A percentile compares a stretch with the other conserved stretches of the same genome.
phyloP scores from a whole-genome alignment of 2,888 invertebrate genomes.

The Xylota sylvarum region DNA sequence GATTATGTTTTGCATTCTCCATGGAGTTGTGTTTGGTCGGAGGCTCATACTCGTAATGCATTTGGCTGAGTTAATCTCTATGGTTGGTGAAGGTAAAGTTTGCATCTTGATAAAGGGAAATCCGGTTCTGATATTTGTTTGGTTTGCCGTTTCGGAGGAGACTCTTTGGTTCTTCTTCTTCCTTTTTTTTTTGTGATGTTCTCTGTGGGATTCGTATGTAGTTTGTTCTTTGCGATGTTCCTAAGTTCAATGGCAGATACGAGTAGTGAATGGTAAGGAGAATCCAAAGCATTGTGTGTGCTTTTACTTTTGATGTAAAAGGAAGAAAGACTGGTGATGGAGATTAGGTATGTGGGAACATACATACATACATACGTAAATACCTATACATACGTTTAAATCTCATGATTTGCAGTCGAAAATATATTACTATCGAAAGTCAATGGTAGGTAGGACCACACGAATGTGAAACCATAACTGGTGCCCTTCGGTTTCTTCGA shows the following conservation, averaged over 20 bases:
- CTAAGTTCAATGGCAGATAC: constrained; percentile 1
- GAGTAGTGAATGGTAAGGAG: background rate
- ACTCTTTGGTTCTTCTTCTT: background rate
- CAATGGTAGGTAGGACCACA: too few species aligned
- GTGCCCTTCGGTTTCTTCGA: too few species aligned
- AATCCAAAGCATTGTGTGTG: background rate
- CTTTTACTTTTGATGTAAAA: background rate
- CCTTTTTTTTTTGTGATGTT: background rate
- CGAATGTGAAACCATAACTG: too few species aligned
- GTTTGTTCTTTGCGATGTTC: constrained; percentile 4
- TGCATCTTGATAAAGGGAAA: constrained; percentile 57
- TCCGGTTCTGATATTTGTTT: constrained; percentile 49
- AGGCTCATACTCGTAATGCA: background rate
- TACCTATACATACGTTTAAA: too few species aligned
- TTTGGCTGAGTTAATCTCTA: constrained; percentile 45
- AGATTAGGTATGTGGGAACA: too few species aligned
- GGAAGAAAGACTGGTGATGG: background rate
- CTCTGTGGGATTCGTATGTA: constrained; percentile 6
- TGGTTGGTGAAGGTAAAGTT: constrained; percentile 51
- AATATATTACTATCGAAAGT: too few species aligned
- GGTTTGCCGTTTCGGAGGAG: constrained; percentile 22
- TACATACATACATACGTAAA: too few species aligned
- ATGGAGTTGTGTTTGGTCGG: constrained; percentile 3
- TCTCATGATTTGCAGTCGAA: too few species aligned
- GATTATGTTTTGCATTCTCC: constrained; percentile 41